Evolutionary conservation across 2,888 invertebrate species (phyloP), one percentile per base, ranked within the genome.

Genomic region (Plagiodera versicolora): DNA sequence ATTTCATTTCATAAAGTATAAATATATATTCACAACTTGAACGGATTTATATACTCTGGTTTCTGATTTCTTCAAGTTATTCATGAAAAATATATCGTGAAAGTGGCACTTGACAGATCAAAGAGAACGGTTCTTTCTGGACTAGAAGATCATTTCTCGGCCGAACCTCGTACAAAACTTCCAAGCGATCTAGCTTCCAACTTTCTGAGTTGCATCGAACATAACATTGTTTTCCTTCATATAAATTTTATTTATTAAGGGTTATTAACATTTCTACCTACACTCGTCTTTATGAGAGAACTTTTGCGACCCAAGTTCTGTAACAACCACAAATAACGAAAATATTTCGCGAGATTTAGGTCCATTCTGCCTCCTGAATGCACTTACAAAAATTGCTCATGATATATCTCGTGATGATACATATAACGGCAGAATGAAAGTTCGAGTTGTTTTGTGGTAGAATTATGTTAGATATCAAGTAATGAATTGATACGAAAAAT

Each of bases 251-350:
- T 60, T 56, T 56, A 60, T 51, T 39, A 53, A 44, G 44, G 10
- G 56, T 24, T 51, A 56, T 60, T 56, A 60, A 56, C 51, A 56
- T 60, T 56, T 52, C 60, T 47, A 60, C 60, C 55, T 56, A 39
- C 39, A 39, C 39, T 39, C 39, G 39, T 14, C 39, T 39, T 39
- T 39, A 39, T 39, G 39, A 11, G 39, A n/a, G 39, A 39, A 39
- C 39, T 39, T 39, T 39, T 39, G 39, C 8, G 39, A 14, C 39
- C 39, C 4, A 14, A 39, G 14, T 39, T 39, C 14, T n/a, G 39
- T 4, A 39, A 39, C 39, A 39, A 39, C 39, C 39, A 39, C 39
- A 39, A 39, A 39, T 39, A 39, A 39, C 39, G 39, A 14, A 39
- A 39, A 39, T 39, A 39, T 39, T 39, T 39, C 39, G 39, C 14